Conservation (phyloP, 2,888 invertebrate genomes). For the Sarcophaga variegata region DNA sequence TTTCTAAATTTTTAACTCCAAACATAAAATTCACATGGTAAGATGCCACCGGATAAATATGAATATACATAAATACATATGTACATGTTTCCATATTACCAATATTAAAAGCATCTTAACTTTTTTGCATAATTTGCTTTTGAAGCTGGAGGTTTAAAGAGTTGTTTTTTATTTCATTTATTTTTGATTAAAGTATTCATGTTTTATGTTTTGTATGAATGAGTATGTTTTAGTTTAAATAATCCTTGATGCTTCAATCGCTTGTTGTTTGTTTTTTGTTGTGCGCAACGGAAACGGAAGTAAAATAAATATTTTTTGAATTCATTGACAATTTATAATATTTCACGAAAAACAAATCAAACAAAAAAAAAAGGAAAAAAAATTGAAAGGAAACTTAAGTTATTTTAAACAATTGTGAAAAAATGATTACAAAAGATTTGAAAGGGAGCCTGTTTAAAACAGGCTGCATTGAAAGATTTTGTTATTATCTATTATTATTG, state of each 20-base stretch:
- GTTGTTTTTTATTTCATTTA: neutral
- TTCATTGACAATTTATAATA: slow-evolving; percentile 28
- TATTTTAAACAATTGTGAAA: neutral
- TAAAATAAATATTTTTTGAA: slow-evolving; percentile 31
- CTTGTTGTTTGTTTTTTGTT: too few species aligned
- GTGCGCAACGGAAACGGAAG: slow-evolving; percentile 52
- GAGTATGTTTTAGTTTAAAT: neutral
- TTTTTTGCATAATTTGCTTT: too few species aligned
- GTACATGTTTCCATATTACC: too few species aligned
- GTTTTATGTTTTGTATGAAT: neutral
- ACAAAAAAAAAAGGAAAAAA: neutral
- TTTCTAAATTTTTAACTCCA: too few species aligned
- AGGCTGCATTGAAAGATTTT: neutral
- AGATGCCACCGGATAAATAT: too few species aligned
- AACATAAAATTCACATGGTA: too few species aligned
- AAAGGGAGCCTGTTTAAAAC: neutral
- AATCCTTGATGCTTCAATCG: too few species aligned
- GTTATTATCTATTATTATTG: neutral
- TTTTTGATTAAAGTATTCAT: slow-evolving; percentile 6
- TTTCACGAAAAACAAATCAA: neutral
- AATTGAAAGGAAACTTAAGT: neutral
- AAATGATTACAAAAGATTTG: neutral
- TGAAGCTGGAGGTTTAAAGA: too few species aligned
- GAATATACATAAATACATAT: too few species aligned
- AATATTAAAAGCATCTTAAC: too few species aligned